phyloP scores from a whole-genome alignment of 2,888 invertebrate species.

The Sussaba pulchella region DNA sequence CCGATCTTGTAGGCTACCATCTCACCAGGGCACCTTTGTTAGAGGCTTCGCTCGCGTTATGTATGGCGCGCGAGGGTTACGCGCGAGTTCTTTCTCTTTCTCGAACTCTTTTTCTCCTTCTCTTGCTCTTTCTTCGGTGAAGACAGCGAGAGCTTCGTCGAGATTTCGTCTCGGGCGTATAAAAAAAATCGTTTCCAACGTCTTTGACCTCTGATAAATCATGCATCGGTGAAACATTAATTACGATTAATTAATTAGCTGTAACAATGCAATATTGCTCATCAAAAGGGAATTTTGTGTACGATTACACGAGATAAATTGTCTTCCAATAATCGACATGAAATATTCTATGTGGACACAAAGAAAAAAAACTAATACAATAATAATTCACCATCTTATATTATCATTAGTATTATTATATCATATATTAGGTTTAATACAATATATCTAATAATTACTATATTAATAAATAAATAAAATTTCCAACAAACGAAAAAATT shows the following conservation, averaged over 20 bases:
- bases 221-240: neutral
- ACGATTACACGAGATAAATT: slow-evolving; percentile 1
- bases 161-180: slow-evolving; percentile 13
- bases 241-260: slow-evolving; percentile 7
- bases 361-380: too few relatives aligned
- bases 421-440: too few relatives aligned
- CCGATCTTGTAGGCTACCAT: slow-evolving; percentile 83
- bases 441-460: too few relatives aligned
- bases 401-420: too few relatives aligned
- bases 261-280: neutral
- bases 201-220: neutral
- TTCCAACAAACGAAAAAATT: too few relatives aligned
- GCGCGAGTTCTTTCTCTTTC: slow-evolving; percentile 23
- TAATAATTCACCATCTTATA: too few relatives aligned
- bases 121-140: neutral
- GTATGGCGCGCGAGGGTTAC: slow-evolving; percentile 36
- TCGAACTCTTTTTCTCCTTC: neutral
- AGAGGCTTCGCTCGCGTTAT: slow-evolving; percentile 62
- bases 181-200: neutral
- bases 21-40: slow-evolving; percentile 82
- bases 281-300: neutral
- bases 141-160: slow-evolving; percentile 12
- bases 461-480: too few relatives aligned
- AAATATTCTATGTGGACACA: too few relatives aligned
- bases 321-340: too few relatives aligned